Evolutionary conservation across 2,113 vertebrate genomes (phyloP), one percentile per base, ranked within the genome.

Genomic region (Pseudorasbora parva): DNA sequence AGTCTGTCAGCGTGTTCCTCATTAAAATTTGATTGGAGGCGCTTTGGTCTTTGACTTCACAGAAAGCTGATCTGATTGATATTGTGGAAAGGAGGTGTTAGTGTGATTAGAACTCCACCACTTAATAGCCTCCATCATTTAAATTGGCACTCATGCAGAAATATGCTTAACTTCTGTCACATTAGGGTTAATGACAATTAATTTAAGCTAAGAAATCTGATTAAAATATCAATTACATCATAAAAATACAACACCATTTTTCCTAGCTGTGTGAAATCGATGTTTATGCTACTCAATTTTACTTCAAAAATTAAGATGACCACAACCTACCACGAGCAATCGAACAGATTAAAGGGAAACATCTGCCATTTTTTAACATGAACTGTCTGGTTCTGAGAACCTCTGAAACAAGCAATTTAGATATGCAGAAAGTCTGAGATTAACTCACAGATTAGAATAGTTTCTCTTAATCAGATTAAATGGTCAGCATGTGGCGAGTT

Each of bases 111-210:
- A 95, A 93, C 93, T 94, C 33, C 93, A 80, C 33, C 60, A 80
- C 59, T 94, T 96, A 94, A 96, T 94, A 91, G 92, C 93, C 93
- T 93, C 94, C 95, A 95, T 96, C 96, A 96, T 92, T 91, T 93
- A 93, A 95, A 87, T 78, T 41, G 78, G 66, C 84, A 83, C 83
- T 68, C 84, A 72, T 77, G 76, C 77, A 78, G 75, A 85, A 75
- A 81, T 30, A 85, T 75, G 84, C 71, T 86, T 78, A 89, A 86
- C 37, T 84, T 86, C 86, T 83, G 89, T 87, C 83, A 84, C 45
- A 88, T 86, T 74, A 75, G 68, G 71, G 86, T 37, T 86, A 85
- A 88, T 91, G 87, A 88, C 85, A 81, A 84, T 64, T 30, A 81
- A 81, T 88, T 84, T 84, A 68, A 80, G 69, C 41, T 49, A 49